Base-by-base conservation (phyloP, 92 coral and sea anemone species). In the Zoanthus gigantus region DNA sequence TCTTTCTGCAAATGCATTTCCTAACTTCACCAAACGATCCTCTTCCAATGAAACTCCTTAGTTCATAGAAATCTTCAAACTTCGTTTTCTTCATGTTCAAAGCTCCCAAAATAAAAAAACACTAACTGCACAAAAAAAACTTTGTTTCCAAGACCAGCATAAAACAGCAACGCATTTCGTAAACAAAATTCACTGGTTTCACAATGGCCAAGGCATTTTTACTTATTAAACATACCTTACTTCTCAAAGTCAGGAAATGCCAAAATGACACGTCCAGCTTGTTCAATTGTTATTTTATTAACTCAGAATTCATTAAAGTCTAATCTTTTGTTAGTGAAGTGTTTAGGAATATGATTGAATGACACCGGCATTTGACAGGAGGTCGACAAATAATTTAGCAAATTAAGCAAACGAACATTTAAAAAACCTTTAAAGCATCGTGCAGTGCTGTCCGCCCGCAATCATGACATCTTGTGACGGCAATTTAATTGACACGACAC, bases 21-120 rank as follows among this genome's bases (percentile, higher is more conserved):
- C 92, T 92, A 15, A 96, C 98, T 67, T 94, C 95, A 18, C 98
- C 98, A 87, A 94, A 96, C 4, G 98, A 84, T 5, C 98, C 98
- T 77, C 92, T 95, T 0, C 98, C 98, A 9, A 96, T 67, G 17
- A 94, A 92, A 63, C 93, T 96, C 84, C 91, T 88, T 12, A 96
- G 84, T 18, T 96, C 98, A 79, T 91, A 96, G 66, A 88, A 88
- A 77, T 93, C 98, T 75, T 92, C 96, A 82, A 93, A 92, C 9
- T 82, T 86, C 91, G 86, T 88, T 32, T 63, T 89, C 17, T 56
- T 82, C 81, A 67, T 72, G 42, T 2, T 18, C 44, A 34, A 53
- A 72, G 30, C 50, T 28, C 67, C 65, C 42, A 69, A n/a, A 31
- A 54, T 47, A 11, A 31, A 30, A 42, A 47, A 72, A 65, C 12